Percentiles rank a stretch among this genome's conserved stretches.
Conservation (phyloP, 2,113 vertebrate genomes). For the Dendropsophus ebraccatus region DNA sequence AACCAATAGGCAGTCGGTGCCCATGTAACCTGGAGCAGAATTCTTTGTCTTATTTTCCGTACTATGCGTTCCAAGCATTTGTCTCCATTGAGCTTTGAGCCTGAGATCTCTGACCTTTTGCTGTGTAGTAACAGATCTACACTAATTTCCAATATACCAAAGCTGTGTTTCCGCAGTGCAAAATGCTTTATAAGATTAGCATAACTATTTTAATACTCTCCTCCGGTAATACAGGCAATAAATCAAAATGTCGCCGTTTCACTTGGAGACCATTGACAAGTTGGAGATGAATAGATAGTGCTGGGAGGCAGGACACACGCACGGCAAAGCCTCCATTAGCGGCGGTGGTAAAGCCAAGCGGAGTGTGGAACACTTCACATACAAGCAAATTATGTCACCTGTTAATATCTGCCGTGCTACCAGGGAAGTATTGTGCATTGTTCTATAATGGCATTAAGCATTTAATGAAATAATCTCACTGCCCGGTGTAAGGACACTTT, state of each 20-base stretch:
- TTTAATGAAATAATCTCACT: constrained; percentile 24
- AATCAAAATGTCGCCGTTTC: constrained; percentile 28
- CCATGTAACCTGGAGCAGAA: background rate
- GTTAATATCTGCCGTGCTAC: constrained; percentile 27
- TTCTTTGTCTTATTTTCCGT: background rate
- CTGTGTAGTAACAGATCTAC: background rate
- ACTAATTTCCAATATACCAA: background rate
- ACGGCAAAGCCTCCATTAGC: background rate
- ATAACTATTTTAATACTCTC: constrained; percentile 27
- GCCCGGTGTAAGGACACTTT: background rate
- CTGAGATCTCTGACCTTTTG: background rate
- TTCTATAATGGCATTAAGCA: background rate
- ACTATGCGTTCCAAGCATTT: background rate
- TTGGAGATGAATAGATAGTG: constrained; percentile 38
- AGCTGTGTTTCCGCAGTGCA: background rate
- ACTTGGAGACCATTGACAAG: constrained; percentile 38
- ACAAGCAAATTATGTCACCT: constrained; percentile 11
- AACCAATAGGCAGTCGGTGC: background rate
- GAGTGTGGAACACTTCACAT: constrained; percentile 25
- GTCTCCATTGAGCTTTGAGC: background rate
- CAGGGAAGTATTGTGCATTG: background rate
- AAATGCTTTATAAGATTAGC: constrained; percentile 42
- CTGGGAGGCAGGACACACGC: background rate
- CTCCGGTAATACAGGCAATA: constrained; percentile 43
- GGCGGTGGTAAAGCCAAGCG: background rate